phyloP scores from a whole-genome alignment of 2,888 invertebrate species.

The Melinaea menophilus region DNA sequence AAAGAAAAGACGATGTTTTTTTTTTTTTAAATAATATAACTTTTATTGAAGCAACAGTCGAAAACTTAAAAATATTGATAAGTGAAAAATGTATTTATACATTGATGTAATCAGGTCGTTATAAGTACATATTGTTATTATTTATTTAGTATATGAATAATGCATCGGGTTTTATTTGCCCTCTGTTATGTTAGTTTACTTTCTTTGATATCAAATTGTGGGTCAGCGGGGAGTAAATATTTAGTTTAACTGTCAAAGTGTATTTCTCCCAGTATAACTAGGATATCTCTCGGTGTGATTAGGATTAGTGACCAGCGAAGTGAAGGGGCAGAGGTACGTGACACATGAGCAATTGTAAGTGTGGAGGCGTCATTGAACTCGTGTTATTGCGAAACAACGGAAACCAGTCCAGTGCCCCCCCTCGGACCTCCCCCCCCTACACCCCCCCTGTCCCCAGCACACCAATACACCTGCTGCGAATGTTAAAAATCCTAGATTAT shows the following conservation, averaged over 20 bases:
- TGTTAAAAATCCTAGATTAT: slow-evolving; percentile 76
- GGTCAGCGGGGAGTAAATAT: slow-evolving; percentile 63
- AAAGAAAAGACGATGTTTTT: too few species aligned
- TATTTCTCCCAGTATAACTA: neutral
- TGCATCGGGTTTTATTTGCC: slow-evolving; percentile 45
- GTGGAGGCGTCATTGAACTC: slow-evolving; percentile 73
- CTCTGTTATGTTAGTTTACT: slow-evolving; percentile 55
- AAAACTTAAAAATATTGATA: neutral
- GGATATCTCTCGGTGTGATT: slow-evolving; percentile 16
- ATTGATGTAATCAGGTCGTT: slow-evolving; percentile 57
- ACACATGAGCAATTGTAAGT: slow-evolving; percentile 70
- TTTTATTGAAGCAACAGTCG: too few species aligned
- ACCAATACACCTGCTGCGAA: slow-evolving; percentile 69
- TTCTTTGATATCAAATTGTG: slow-evolving; percentile 67
- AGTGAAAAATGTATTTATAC: neutral
- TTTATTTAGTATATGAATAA: slow-evolving; percentile 63
- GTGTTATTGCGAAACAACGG: slow-evolving; percentile 77
- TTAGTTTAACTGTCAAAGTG: slow-evolving; percentile 28
- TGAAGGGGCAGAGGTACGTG: slow-evolving; percentile 63
- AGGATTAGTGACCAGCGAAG: slow-evolving; percentile 40
- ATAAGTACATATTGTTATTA: slow-evolving; percentile 60
- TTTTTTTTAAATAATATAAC: too few species aligned
- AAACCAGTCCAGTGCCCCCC: slow-evolving; percentile 66
- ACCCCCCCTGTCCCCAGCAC: slow-evolving; percentile 33
- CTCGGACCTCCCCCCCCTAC: slow-evolving; percentile 34